Evolutionary conservation across 1,140 invertebrate species (phyloP), one percentile per base, ranked within the genome.

Genomic region (Andricus grossulariae): DNA sequence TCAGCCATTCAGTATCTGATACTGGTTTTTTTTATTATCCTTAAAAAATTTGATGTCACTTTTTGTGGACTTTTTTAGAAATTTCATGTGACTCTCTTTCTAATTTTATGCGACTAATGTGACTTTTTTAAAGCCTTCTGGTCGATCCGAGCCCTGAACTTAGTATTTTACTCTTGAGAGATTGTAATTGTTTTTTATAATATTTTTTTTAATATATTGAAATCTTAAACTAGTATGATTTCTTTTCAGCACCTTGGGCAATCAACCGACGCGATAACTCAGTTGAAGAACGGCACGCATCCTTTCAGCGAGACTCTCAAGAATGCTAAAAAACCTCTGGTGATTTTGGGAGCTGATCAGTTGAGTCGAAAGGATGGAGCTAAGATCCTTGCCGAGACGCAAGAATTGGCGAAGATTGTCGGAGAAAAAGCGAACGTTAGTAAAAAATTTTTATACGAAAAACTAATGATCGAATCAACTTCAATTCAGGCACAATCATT

Each of bases 271-370:
- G 88, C 95, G 54, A 92, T 99, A 12, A 92, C 95, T 79, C 93
- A 97, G 52, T 91, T 99, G 16, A 93, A 94, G 54, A 92, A 90
- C 72, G 97, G 96, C 15, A 93, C 92, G 11, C 97, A 98, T 92
- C 92, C 94, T 60, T 97, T 98, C 82, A 92, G 92, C 74, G 93
- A 95, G 87, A 94, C 93, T 80, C 88, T 99, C 73, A 92, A 94
- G 84, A 88, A 91, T 49, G 97, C 98, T 21, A 97, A 98, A 87
- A 95, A 95, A 71, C 97, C 99, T 50, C 94, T 99, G 78, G 95
- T 99, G 71, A 96, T 99, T 73, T 92, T 99, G 49, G 98, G 99
- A 8, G 95, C 96, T 21, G 95, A 96, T 78, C 94, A 95, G 78
- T 92, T 99, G 13, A 94, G 96, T 86, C 93, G 97, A 70, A 80